Conservation (phyloP, 2,113 vertebrate species). For the Chaetops frenatus region DNA sequence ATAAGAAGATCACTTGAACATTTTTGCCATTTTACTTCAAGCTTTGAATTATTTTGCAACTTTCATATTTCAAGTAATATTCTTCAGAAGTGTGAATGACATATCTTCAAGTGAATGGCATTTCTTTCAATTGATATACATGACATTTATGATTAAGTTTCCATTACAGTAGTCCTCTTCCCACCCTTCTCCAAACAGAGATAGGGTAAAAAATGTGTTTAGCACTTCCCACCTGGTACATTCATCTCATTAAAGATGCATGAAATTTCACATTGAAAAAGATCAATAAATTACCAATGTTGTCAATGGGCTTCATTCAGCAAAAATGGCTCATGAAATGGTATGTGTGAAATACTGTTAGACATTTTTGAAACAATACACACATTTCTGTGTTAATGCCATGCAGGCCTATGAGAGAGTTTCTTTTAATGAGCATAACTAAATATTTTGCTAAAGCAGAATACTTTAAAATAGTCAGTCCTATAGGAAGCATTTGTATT, state of each 20-base stretch:
- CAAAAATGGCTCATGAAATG: background rate
- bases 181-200: background rate
- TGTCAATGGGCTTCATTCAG: background rate
- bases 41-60: background rate
- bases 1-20: background rate
- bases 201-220: background rate
- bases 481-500: background rate
- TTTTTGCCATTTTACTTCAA: background rate
- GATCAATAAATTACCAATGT: background rate
- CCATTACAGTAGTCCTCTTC: background rate
- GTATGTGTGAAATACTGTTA: background rate
- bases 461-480: background rate
- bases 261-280: background rate
- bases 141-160: background rate
- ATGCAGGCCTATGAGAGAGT: background rate
- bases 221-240: background rate
- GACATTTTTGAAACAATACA: background rate
- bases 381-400: background rate
- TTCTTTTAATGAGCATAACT: background rate
- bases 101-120: background rate
- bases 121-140: background rate
- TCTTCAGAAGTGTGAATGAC: background rate
- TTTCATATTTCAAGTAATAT: background rate
- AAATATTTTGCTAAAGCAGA: background rate
- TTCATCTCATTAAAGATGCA: background rate